A percentile compares a stretch with the other conserved stretches of the same genome.
Evolutionary conservation across 2,888 invertebrate species (phyloP).

Genomic region (Matsumyia berberina): DNA sequence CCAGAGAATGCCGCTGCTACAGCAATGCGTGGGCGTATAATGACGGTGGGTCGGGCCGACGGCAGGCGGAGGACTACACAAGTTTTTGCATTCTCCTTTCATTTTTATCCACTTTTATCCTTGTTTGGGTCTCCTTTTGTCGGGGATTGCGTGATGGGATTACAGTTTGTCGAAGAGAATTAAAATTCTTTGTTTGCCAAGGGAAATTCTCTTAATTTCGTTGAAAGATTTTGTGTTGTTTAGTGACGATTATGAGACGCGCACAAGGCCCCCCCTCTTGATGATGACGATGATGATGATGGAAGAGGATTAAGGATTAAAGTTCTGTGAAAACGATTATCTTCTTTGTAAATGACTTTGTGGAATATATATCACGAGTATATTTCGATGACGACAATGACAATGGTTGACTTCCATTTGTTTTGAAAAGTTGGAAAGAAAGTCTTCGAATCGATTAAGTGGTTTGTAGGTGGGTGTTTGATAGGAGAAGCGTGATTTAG

Average conservation of each 20-base stretch:
- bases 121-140: conserved; percentile 59
- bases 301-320: conserved; percentile 56
- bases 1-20: conserved; percentile 14
- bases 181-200: conserved; percentile 56
- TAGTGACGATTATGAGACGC: conserved; percentile 47
- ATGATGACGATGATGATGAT: conserved; percentile 34
- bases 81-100: conserved; percentile 35
- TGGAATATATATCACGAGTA: conserved; percentile 1
- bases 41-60: background rate
- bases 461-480: too few relatives aligned
- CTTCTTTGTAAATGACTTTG: conserved; percentile 39
- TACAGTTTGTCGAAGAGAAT: conserved; percentile 63
- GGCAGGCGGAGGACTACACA: background rate
- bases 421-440: background rate
- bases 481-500: too few relatives aligned
- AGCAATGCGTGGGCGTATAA: conserved; percentile 37
- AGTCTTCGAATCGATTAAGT: background rate
- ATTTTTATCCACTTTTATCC: conserved; percentile 59
- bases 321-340: conserved; percentile 57
- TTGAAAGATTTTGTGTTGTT: conserved; percentile 58
- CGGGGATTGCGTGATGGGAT: conserved; percentile 71
- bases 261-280: conserved; percentile 10
- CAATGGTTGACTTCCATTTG: background rate
- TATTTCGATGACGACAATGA: background rate
- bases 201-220: conserved; percentile 55